Base-by-base conservation (phyloP, 1,140 invertebrate species). In the Drosophila sp. region DNA sequence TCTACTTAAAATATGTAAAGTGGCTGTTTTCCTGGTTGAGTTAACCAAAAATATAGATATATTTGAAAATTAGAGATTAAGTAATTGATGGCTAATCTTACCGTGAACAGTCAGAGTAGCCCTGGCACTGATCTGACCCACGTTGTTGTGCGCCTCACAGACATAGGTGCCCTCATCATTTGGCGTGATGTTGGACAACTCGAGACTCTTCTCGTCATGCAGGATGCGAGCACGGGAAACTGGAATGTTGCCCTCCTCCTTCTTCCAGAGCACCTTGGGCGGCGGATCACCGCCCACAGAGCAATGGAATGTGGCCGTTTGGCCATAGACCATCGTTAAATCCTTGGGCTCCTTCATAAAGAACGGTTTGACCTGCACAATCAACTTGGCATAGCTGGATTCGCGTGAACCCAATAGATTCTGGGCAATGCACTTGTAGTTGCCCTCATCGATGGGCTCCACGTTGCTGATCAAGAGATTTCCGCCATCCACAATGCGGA, bases 251-350 rank as follows among this genome's bases (percentile, higher is more conserved):
- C 95, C 96, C 72, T 96, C 96, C 90, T 97, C 96, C 82, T 97
- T 95, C 48, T 96, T 94, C 98, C 98, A 98, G 46, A 97, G 94
- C 8, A 98, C 95, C 75, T 96, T 95, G 0, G 97, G 97, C 21
- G 94, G 93, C n/a, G 97, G 97, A 92, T 98, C 97, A 8, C 98
- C 98, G 54, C 96, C 96, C 0, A 97, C 97, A 54, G 95, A 94
- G 90, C 98, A 99, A 46, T 96, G 95, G 90, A 99, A 97, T 70
- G 96, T 95, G 0, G 97, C 96, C 14, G 94, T 95, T 87, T 96
- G 95, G 8, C 96, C 96, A 63, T 95, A 94, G 61, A 97, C 93
- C 43, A 96, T 95, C 8, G 96, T 97, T 74, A 96, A 94, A 92
- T 98, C 97, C 62, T 95, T 94, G 8, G 98, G 97, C 73, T 96